Percentiles rank a stretch among this genome's conserved stretches.
These are phyloP conservation scores for Drosophila carrolli DNA, from an alignment of 1,140 invertebrate genomes.

Conservation along the genomic window DNA sequence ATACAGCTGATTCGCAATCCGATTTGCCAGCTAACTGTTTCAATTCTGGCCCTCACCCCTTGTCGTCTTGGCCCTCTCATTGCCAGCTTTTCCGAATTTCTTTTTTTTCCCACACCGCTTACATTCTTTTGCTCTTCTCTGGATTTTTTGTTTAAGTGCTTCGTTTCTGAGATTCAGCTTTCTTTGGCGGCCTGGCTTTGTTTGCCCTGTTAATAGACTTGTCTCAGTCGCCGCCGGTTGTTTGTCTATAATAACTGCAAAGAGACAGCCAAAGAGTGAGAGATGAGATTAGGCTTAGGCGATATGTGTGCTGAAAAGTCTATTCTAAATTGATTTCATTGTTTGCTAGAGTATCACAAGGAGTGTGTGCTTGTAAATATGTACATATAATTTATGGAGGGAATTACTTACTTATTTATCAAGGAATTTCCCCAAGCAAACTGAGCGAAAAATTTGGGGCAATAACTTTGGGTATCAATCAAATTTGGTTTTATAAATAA, in stretches of 20 bases:
- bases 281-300: constrained; percentile 51
- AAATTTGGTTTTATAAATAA: neutral
- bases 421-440: neutral
- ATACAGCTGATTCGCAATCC: constrained; percentile 75
- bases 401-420: constrained; percentile 20
- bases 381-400: constrained; percentile 26
- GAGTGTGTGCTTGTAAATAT: constrained; percentile 30
- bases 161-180: constrained; percentile 13
- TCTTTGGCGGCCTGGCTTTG: constrained; percentile 34
- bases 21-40: constrained; percentile 72
- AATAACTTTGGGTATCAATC: constrained; percentile 21
- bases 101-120: neutral
- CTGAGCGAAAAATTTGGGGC: neutral
- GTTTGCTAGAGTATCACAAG: constrained; percentile 30
- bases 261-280: constrained; percentile 43
- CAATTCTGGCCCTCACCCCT: constrained; percentile 37
- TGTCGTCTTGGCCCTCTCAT: constrained; percentile 59
- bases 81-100: constrained; percentile 39
- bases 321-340: constrained; percentile 71
- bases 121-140: constrained; percentile 24
- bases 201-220: constrained; percentile 76
- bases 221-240: constrained; percentile 46
- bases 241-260: constrained; percentile 73
- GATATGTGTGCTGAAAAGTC: constrained; percentile 53
- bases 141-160: constrained; percentile 4